These are phyloP conservation scores for Leptothorax acervorum DNA, from an alignment of 2,888 invertebrate genomes.

Conservation along the genomic window DNA sequence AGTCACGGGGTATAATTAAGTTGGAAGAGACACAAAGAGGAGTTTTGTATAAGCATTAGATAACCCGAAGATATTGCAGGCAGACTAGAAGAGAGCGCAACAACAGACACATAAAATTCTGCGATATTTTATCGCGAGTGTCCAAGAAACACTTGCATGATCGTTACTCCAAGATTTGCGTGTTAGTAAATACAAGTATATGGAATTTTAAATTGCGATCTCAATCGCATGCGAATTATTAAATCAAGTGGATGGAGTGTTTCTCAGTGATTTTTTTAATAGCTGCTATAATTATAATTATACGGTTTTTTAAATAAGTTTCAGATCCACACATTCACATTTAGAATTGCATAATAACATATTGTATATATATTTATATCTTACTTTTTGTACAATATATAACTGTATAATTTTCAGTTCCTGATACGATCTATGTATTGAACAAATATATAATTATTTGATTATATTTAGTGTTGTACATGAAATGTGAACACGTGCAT, in stretches of 20 bases:
- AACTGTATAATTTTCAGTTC: conserved; percentile 3
- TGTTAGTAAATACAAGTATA: neutral
- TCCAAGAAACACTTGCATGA: conserved; percentile 9
- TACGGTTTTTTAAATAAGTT: neutral
- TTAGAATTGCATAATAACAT: neutral
- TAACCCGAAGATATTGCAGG: conserved; percentile 15
- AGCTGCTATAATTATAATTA: neutral
- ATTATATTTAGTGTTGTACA: neutral
- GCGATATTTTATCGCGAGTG: conserved; percentile 3
- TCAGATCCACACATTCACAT: neutral
- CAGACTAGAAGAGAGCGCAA: conserved; percentile 1
- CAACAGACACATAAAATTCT: neutral
- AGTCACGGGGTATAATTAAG: conserved; percentile 41
- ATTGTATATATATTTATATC: neutral
- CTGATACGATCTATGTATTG: neutral
- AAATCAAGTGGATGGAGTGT: neutral
- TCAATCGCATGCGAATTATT: neutral
- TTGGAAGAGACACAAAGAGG: conserved; percentile 11
- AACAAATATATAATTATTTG: conserved; percentile 21
- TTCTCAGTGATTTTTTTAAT: neutral
- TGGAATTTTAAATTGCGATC: neutral
- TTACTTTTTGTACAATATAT: neutral
- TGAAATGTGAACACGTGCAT: neutral
- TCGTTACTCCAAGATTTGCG: neutral
- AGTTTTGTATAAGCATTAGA: conserved; percentile 24